Evolutionary conservation across 2,888 invertebrate genomes (phyloP), one percentile per base, ranked within the genome.

Genomic region (Trisateles emortualis): DNA sequence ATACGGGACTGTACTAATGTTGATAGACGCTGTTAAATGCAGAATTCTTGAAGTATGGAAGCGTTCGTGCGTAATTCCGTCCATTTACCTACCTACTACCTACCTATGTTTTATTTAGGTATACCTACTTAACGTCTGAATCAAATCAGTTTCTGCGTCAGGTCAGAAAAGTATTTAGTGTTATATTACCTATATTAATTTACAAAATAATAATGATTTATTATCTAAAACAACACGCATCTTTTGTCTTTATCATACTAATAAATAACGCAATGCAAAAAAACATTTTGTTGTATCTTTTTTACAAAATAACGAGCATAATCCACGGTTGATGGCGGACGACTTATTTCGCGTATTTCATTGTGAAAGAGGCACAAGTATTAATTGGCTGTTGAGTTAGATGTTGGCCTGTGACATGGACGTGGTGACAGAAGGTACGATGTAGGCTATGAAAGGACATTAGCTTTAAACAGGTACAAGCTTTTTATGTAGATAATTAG

Each of bases 311-410:
- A 49, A 56, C 52, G 59, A 56, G 49, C 36, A 11, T 81, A 83
- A 84, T 83, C 83, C 81, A 60, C 53, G 62, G 67, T 74, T 79
- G 77, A 83, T 79, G 77, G 67, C 67, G 49, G 67, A 64, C 61
- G 59, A 64, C 64, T 78, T 74, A 63, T 51, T 56, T 59, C 41
- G 59, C 43, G 52, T 36, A 22, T 43, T 19, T n/a, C 14, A 19
- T 24, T 16, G 32, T 40, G 30, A 30, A 19, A 59, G 10, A 33
- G 26, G 22, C 14, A 13, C 9, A 8, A 8, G 16, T 52, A 26
- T 16, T 35, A 38, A 42, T 17, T 19, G 6, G 24, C n/a, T 24
- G 17, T 5, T 40, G 22, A 43, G 22, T 14, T 10, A 0, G n/a
- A 19, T 13, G 14, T 29, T 39, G 2, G 32, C 30, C 32, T 16